phyloP scores from a whole-genome alignment of 2,888 invertebrate genomes.

The Cybosia mesomella region DNA sequence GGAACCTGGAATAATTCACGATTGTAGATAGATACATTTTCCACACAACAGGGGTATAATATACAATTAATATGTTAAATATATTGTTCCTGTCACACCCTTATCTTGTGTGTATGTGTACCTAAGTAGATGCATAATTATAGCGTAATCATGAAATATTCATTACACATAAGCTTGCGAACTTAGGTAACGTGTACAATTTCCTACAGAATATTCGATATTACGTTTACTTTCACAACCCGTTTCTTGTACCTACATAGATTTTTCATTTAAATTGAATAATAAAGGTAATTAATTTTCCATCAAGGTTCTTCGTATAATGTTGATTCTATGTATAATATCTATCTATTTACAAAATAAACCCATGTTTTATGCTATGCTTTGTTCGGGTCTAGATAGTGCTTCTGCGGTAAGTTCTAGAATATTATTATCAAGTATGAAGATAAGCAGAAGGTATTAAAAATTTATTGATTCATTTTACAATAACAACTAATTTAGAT shows the following conservation, averaged over 20 bases:
- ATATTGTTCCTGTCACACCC: conserved; percentile 36
- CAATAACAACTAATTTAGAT: not conserved
- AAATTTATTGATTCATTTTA: not conserved
- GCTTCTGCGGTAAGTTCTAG: not conserved
- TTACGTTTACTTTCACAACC: conserved; percentile 22
- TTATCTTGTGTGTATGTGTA: conserved; percentile 22
- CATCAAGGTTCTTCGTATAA: too few relatives aligned
- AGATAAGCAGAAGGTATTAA: not conserved
- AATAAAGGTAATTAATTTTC: not conserved
- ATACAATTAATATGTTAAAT: conserved; percentile 50
- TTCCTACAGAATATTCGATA: conserved; percentile 27
- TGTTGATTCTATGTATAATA: not conserved
- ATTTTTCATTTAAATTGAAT: not conserved
- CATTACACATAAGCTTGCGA: conserved; percentile 58
- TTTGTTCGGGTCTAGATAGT: not conserved
- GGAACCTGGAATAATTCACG: not conserved
- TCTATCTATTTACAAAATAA: not conserved
- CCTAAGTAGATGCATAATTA: conserved; percentile 40
- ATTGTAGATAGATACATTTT: conserved; percentile 31
- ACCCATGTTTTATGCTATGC: not conserved
- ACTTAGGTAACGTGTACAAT: conserved; percentile 23
- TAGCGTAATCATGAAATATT: conserved; percentile 65
- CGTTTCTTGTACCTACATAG: conserved; percentile 18
- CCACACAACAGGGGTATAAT: conserved; percentile 30
- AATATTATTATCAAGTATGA: not conserved